Conservation (phyloP, 2,113 vertebrate genomes). For the Machaerirhynchus nigripectus region DNA sequence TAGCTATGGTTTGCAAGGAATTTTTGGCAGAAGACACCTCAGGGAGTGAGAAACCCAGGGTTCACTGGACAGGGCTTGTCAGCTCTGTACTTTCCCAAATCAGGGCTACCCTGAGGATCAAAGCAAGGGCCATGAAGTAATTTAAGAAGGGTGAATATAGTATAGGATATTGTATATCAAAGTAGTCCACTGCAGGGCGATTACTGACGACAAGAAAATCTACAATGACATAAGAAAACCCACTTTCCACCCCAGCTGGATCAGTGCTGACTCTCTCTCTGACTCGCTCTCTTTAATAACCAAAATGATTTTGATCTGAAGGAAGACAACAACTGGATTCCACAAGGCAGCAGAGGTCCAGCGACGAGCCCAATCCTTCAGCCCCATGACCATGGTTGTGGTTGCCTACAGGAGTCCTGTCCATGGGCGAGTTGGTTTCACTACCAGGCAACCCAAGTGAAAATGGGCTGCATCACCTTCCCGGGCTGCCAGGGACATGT, state of each 20-base stretch:
- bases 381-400: background rate
- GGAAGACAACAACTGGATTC: background rate
- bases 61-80: background rate
- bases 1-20: background rate
- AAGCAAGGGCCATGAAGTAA: background rate
- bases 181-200: background rate
- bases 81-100: background rate
- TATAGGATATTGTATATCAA: background rate
- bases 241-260: background rate
- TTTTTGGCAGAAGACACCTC: background rate
- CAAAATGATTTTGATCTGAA: background rate
- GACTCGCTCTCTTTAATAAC: background rate
- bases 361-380: background rate
- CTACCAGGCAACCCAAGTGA: fast-evolving
- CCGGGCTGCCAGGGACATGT: fast-evolving
- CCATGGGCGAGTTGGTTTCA: fast-evolving
- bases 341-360: background rate
- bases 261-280: background rate
- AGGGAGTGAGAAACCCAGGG: background rate
- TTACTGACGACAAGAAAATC: background rate
- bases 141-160: background rate
- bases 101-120: background rate
- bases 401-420: background rate
- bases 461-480: fast-evolving
- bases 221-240: background rate